Base-by-base conservation (phyloP, 2,888 invertebrate species). In the Desoria tigrina region DNA sequence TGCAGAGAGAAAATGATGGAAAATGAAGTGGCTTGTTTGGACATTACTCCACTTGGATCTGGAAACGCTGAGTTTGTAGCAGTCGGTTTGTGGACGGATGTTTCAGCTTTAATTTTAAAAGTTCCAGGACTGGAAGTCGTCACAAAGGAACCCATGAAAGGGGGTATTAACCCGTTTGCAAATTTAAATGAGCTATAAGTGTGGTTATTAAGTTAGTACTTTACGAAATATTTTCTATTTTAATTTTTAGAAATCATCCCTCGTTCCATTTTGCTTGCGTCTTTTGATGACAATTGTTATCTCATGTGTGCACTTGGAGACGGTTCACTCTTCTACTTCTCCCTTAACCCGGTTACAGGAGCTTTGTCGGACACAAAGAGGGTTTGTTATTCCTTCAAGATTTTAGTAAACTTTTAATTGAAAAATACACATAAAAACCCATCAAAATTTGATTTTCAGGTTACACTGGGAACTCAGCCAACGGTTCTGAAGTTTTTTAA, bases 51-150 rank as follows among this genome's bases (percentile, higher is more conserved):
- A 1, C 79, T 90, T 21, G 85, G 85, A 56, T 84, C 84, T 50
- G 84, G 84, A 1, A 85, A 84, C 62, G 87, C 88, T 0, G 86
- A 88, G 59, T 83, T 94, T 66, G 89, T 92, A 42, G 94, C 94
- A 18, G 92, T 97, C 11, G 97, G 97, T 0, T 83, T 98, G 54
- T 99, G 99, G 99, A 96, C 94, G 0, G 96, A 98, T 78, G 95
- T 97, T 77, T 94, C 94, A 0, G 92, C 94, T 37, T 84, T 94
- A 14, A 87, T 97, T 69, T 83, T 97, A 27, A 85, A 87, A 14
- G 80, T 98, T 69, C 96, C 97, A 0, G 84, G 86, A 63, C 84
- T 98, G 59, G 85, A 86, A 63, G 88, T 89, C 77, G 84, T 94
- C 61, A 90, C 92, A 78, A 90, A 89, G 27, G 95, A 97, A 82